These are phyloP conservation scores for Linnaemya vulpina DNA, from an alignment of 2,888 invertebrate species.

Conservation along the genomic window DNA sequence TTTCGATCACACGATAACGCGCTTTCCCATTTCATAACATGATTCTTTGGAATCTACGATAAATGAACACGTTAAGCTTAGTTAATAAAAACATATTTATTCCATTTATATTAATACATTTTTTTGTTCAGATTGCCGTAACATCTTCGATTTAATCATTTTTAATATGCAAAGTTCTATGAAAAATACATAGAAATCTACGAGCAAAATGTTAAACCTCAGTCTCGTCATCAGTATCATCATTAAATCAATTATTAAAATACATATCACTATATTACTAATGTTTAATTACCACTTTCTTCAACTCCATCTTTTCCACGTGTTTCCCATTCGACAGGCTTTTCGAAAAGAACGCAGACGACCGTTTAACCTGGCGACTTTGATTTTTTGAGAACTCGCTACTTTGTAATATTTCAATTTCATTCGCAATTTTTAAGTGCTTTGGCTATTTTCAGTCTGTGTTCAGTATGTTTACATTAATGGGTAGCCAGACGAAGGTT, in stretches of 20 bases:
- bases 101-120: too few species aligned
- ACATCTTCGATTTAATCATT: slow-evolving; percentile 68
- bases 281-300: background rate
- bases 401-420: too few species aligned
- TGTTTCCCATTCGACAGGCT: background rate
- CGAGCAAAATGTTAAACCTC: slow-evolving; percentile 73
- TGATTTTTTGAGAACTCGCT: too few species aligned
- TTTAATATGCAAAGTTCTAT: slow-evolving; percentile 54
- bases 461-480: too few species aligned
- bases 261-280: slow-evolving; percentile 7
- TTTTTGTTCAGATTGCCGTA: slow-evolving; percentile 70
- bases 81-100: background rate
- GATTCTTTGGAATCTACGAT: background rate
- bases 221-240: slow-evolving; percentile 82
- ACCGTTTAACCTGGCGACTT: too few species aligned
- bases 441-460: too few species aligned
- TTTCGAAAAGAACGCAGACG: slow-evolving; percentile 42
- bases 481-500: too few species aligned
- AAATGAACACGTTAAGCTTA: background rate
- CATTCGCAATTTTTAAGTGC: too few species aligned
- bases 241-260: background rate
- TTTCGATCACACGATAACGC: background rate
- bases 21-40: background rate
- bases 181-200: slow-evolving; percentile 73
- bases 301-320: background rate